Percentiles rank a stretch among this genome's conserved stretches.
Evolutionary conservation across 2,113 vertebrate genomes (phyloP).

Genomic region (Naja naja): DNA sequence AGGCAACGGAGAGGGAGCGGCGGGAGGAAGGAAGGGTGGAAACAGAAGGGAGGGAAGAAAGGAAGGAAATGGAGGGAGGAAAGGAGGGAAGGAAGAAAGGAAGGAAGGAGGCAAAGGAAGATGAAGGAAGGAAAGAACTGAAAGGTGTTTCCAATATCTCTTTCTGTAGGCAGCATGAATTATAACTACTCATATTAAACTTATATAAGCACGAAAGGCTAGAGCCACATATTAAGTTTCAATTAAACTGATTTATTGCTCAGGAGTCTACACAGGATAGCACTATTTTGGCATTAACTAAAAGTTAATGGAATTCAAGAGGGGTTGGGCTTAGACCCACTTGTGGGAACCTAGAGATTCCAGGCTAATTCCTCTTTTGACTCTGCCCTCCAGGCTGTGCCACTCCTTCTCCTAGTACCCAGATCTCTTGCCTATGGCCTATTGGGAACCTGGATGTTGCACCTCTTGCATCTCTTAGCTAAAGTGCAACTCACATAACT

Average conservation of each 20-base stretch:
- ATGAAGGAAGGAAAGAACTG: conserved; percentile 27
- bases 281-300: not conserved
- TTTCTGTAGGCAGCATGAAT: conserved; percentile 51
- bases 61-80: too few relatives aligned
- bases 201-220: conserved; percentile 16
- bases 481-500: not conserved
- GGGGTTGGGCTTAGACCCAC: too few relatives aligned
- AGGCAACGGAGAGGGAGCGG: too few relatives aligned
- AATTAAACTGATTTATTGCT: not conserved
- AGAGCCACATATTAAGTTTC: not conserved
- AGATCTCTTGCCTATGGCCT: conserved; percentile 22
- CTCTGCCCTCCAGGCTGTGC: not conserved
- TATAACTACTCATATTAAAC: conserved; percentile 52
- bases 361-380: not conserved
- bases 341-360: not conserved
- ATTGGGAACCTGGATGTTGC: conserved; percentile 24
- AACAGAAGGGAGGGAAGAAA: too few relatives aligned
- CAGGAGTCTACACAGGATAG: not conserved
- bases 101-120: conserved; percentile 7
- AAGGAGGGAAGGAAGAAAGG: too few relatives aligned
- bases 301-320: not conserved
- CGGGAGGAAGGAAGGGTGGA: too few relatives aligned
- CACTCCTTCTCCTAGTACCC: not conserved
- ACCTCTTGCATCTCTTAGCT: not conserved
- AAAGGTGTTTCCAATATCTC: conserved; percentile 57